These are phyloP conservation scores for Euleptes europaea DNA, from an alignment of 2,113 vertebrate genomes.

Conservation along the genomic window DNA sequence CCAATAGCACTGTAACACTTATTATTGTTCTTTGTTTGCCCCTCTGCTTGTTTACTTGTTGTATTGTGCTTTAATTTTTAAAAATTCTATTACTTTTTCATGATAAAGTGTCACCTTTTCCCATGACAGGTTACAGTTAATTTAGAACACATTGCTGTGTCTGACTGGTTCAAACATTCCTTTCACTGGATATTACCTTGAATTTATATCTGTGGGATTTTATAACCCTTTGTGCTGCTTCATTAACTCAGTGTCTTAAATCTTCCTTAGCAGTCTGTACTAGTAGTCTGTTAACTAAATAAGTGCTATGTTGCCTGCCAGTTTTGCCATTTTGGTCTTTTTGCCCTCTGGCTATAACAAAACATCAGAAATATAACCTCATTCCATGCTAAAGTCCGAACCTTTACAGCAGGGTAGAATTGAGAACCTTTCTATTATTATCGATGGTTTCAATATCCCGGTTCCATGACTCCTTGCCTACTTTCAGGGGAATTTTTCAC, in stretches of 20 bases:
- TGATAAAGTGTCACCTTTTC: neutral
- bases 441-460: too few species aligned
- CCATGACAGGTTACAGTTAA: neutral
- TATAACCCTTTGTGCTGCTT: neutral
- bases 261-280: neutral
- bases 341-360: neutral
- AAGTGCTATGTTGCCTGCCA: neutral
- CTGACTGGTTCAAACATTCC: neutral
- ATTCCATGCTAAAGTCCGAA: neutral
- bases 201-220: conserved; percentile 8
- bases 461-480: neutral
- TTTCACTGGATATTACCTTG: conserved; percentile 10
- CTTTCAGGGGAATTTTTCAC: too few species aligned
- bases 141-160: neutral
- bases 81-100: neutral
- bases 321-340: neutral
- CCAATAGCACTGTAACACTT: neutral
- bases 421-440: neutral
- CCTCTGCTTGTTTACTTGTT: neutral
- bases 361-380: neutral
- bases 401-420: neutral
- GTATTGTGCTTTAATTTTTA: neutral
- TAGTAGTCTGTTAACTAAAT: neutral
- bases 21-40: neutral
- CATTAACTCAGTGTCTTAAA: neutral